Percentiles rank a stretch among this genome's conserved stretches.
These are phyloP conservation scores for Autographa gamma DNA, from an alignment of 2,888 invertebrate species.

Conservation along the genomic window DNA sequence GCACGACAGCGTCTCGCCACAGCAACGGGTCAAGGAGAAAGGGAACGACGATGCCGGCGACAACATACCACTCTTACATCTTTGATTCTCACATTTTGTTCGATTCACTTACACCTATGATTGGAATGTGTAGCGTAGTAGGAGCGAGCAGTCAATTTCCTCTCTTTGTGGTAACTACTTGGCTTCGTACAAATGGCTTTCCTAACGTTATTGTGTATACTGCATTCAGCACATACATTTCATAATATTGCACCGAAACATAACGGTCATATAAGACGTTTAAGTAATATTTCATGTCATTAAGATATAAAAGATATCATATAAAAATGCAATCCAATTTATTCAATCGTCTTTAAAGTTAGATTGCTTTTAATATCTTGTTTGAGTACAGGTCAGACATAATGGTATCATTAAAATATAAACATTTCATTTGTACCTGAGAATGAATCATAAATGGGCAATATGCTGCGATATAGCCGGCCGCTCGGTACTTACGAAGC, in stretches of 20 bases:
- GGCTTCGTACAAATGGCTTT: slow-evolving; percentile 16
- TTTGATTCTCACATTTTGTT: slow-evolving; percentile 40
- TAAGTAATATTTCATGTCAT: neutral
- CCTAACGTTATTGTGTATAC: neutral
- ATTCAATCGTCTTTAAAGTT: neutral
- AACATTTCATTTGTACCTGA: slow-evolving; percentile 25
- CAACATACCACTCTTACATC: slow-evolving; percentile 49
- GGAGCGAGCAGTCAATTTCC: slow-evolving; percentile 11
- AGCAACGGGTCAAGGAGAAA: slow-evolving; percentile 76
- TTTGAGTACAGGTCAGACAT: slow-evolving; percentile 26
- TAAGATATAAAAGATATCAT: neutral
- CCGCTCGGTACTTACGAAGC: slow-evolving; percentile 25
- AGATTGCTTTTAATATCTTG: slow-evolving; percentile 15
- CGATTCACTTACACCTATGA: slow-evolving; percentile 12
- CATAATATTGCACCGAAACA: neutral
- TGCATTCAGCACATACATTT: neutral
- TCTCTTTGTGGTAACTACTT: slow-evolving; percentile 12
- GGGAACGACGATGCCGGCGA: slow-evolving; percentile 50
- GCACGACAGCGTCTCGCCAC: slow-evolving; percentile 56
- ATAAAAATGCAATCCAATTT: neutral
- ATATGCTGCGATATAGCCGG: slow-evolving; percentile 27
- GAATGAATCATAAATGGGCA: slow-evolving; percentile 60
- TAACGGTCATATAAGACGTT: neutral
- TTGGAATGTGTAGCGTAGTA: slow-evolving; percentile 2
- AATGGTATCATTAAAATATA: slow-evolving; percentile 34